These are phyloP conservation scores for Scolopax rusticola DNA, from an alignment of 2,797 vertebrate genomes.

Conservation along the genomic window DNA sequence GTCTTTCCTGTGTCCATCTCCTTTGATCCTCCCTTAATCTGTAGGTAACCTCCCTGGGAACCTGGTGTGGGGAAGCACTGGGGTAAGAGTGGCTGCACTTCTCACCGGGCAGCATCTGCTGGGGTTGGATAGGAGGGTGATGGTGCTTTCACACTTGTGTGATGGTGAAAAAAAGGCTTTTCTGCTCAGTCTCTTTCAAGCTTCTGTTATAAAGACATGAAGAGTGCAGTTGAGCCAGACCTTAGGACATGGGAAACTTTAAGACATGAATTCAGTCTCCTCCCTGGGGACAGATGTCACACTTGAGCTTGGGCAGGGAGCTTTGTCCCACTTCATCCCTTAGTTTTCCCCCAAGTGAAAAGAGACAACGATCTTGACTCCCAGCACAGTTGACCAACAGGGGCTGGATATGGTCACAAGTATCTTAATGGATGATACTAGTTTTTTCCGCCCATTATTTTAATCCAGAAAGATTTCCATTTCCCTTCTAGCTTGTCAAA, in stretches of 20 bases:
- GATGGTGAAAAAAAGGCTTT: not conserved
- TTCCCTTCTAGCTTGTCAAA: not conserved
- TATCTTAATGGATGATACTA: not conserved
- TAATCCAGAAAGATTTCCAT: not conserved
- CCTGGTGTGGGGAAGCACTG: accelerated
- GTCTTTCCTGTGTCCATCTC: not conserved
- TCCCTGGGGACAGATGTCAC: not conserved
- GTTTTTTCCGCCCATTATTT: not conserved
- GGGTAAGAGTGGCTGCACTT: not conserved
- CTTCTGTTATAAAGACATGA: not conserved
- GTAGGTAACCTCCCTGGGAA: not conserved
- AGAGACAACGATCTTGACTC: not conserved
- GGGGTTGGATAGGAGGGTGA: not conserved
- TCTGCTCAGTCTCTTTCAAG: not conserved
- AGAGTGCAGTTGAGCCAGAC: not conserved
- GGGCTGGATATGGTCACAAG: not conserved
- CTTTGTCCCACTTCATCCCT: accelerated
- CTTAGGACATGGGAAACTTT: not conserved
- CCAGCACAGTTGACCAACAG: not conserved
- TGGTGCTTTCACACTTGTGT: not conserved
- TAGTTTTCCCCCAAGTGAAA: not conserved
- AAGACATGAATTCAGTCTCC: not conserved
- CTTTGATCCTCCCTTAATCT: not conserved
- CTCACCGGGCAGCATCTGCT: not conserved
- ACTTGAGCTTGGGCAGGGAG: not conserved